Percentiles rank a stretch among this genome's conserved stretches.
phyloP scores from a whole-genome alignment of 30 jellyfish, hydroid and myxozoan genomes.

The Morbakka virulenta region DNA sequence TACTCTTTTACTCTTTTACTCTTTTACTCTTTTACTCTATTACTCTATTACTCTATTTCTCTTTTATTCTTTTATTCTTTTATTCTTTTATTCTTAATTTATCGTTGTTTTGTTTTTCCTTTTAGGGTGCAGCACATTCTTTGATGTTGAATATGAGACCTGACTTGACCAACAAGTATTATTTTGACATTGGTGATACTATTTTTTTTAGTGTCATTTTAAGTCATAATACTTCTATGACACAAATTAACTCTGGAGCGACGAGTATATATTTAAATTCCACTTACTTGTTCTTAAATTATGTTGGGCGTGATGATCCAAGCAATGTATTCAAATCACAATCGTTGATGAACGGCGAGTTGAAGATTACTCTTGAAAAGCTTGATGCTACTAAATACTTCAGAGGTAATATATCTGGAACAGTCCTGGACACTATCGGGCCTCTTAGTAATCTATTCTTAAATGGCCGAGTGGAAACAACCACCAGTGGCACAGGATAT shows the following conservation, averaged over 20 bases:
- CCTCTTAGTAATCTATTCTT: conserved; percentile 62
- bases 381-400: conserved; percentile 17
- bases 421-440: conserved; percentile 47
- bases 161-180: conserved; percentile 27
- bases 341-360: conserved; percentile 4
- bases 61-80: no score
- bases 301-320: neutral
- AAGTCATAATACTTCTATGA: conserved; percentile 39
- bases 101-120: no score
- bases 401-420: conserved; percentile 52
- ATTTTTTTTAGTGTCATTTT: conserved; percentile 32
- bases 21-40: no score
- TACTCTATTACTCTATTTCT: no score
- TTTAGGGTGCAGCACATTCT: conserved; percentile 38
- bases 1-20: no score
- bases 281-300: conserved; percentile 12
- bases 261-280: conserved; percentile 30
- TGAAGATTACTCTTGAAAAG: conserved; percentile 3
- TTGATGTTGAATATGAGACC: conserved; percentile 54
- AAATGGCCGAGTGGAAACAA: conserved; percentile 35
- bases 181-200: conserved; percentile 62
- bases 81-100: no score
- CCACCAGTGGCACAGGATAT: conserved; percentile 17
- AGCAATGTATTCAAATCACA: neutral
- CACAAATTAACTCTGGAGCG: conserved; percentile 11